Base-by-base conservation (phyloP, 64 coral and sea anemone species). In the Pocillopora damicornis region DNA sequence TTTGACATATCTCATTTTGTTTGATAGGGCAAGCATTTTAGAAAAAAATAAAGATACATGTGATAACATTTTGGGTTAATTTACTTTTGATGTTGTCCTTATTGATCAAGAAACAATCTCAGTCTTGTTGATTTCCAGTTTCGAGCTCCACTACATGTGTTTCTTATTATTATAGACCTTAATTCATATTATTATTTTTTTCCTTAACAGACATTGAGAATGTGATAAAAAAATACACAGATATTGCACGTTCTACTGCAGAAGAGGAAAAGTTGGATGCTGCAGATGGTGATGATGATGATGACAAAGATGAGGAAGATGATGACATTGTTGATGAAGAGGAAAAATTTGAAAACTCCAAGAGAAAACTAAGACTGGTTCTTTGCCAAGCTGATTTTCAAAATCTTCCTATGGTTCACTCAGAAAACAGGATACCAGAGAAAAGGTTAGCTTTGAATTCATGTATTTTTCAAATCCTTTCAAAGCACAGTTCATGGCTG, bases 301-400 rank as follows among this genome's bases (percentile, higher is more conserved):
- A 86, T 26, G 66, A 82, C 22, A 37, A 83, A 37, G 91, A 72
- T 36, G 91, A 93, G 38, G 88, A 93, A 1, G 88, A 97, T 10
- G 91, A 97, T 20, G 94, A 97, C 78, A 85, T 90, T 25, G 60
- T 93, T 76, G 94, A 97, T 65, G 91, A 97, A 59, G 91, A 80
- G 35, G 88, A 77, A 36, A 86, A 85, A 22, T 93, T 97, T 78
- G 84, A 93, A 72, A 92, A 97, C 42, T 74, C 94, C 20, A 97
- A 97, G 60, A 77, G 88, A 34, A 97, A 97, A 60, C 88, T 97
- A 23, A 87, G 94, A 79, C 73, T 97, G 87, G 94, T 97, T 25
- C 73, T 97, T 42, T 90, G 88, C 60, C 94, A 89, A 75, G 94
- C 94, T 63, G 94, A 97, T 36, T 97, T 97, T 61, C 91, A 91